Evolutionary conservation across 2,888 invertebrate species (phyloP).

Genomic region (Euproctis similis): DNA sequence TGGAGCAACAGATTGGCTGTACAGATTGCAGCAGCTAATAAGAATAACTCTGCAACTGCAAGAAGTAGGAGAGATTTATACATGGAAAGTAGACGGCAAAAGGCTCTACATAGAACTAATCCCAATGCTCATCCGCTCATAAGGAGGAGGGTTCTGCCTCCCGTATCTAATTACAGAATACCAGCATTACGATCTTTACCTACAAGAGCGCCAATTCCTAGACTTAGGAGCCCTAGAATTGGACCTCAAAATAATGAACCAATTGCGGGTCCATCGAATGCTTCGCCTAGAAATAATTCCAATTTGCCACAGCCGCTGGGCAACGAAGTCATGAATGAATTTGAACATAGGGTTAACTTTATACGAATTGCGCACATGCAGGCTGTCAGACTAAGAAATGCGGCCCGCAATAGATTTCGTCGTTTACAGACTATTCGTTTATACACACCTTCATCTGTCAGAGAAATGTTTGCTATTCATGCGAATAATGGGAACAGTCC

Average conservation of each 20-base stretch:
- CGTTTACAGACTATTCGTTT: slow-evolving; percentile 60
- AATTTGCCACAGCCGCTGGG: slow-evolving; percentile 27
- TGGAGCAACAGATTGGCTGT: slow-evolving; percentile 67
- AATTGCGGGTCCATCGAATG: slow-evolving; percentile 48
- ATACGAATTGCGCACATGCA: slow-evolving; percentile 62
- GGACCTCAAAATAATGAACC: slow-evolving; percentile 38
- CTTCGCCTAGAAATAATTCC: slow-evolving; percentile 20
- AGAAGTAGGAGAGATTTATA: slow-evolving; percentile 56
- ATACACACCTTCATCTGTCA: slow-evolving; percentile 59
- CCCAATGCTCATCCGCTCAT: slow-evolving; percentile 54
- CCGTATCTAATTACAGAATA: slow-evolving; percentile 53
- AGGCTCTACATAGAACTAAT: slow-evolving; percentile 62
- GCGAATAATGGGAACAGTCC: slow-evolving; percentile 33
- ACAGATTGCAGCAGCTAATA: slow-evolving; percentile 64
- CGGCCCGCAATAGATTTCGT: slow-evolving; percentile 53
- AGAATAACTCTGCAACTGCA: slow-evolving; percentile 59
- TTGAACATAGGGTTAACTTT: slow-evolving; percentile 55
- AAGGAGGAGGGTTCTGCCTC: slow-evolving; percentile 46
- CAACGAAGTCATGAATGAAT: slow-evolving; percentile 42
- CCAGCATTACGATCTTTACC: slow-evolving; percentile 50
- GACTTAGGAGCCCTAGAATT: slow-evolving; percentile 23
- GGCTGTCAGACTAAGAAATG: slow-evolving; percentile 54
- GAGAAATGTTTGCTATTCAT: slow-evolving; percentile 57
- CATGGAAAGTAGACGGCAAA: slow-evolving; percentile 49
- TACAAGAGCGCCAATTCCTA: slow-evolving; percentile 21